Evolutionary conservation across 2,797 vertebrate genomes (phyloP), one percentile per base, ranked within the genome.

Genomic region (Ceryle rudis): DNA sequence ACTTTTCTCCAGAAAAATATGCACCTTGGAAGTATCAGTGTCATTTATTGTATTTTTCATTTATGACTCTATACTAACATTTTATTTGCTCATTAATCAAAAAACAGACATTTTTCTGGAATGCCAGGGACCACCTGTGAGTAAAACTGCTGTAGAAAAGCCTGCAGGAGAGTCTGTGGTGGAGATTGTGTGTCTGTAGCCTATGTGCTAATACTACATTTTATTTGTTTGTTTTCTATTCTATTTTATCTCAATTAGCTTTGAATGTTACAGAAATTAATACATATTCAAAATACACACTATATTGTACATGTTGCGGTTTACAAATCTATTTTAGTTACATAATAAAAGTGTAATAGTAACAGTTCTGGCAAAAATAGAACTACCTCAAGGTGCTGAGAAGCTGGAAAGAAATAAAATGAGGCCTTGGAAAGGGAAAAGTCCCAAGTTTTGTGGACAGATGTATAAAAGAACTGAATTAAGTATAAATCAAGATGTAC

Each of bases 71-170:
- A 42, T 46, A 20, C 7, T 42, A 90, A 33, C 12, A 73, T 73
- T 86, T 93, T 91, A 73, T 81, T 95, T 85, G 9, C 28, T 85
- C 39, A 47, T 85, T 89, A 86, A 82, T 66, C 19, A 73, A 74
- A 89, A 82, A 55, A n/a, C 14, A 26, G 23, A 41, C 1, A 1
- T 87, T 67, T 67, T 57, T 52, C 57, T 85, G 22, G 18, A 81
- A 81, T 89, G 58, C 13, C 21, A 62, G 22, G 26, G 31, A 71
- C 51, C 7, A 54, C 42, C 22, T 91, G 35, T 82, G 41, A n/a
- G 55, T 88, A 74, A 86, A 37, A 74, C 12, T 6, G 20, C 14
- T 13, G 8, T 6, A 74, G 25, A 20, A 93, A 85, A 77, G 55
- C 5, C 12, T 80, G 4, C 28, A 55, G 46, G 20, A 52, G 8